phyloP scores from a whole-genome alignment of 2,113 vertebrate species.

The Platycercus adscitus region DNA sequence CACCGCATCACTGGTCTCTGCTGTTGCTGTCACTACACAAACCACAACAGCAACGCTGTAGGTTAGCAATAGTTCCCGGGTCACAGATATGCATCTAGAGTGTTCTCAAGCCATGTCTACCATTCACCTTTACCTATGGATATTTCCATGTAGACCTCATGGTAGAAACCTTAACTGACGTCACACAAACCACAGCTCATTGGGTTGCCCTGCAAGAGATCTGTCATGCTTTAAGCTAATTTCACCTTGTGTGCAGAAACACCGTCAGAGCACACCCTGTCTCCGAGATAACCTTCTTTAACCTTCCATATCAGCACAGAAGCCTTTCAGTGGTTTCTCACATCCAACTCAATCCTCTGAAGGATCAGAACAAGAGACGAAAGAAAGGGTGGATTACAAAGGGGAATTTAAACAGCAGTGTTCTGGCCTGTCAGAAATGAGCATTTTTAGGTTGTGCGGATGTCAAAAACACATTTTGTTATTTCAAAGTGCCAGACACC shows the following conservation, averaged over 20 bases:
- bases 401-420: neutral
- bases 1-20: neutral
- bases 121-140: neutral
- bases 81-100: neutral
- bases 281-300: conserved; percentile 7
- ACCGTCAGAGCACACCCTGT: neutral
- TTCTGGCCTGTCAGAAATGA: conserved; percentile 7
- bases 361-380: conserved; percentile 19
- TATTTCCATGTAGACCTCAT: neutral
- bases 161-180: neutral
- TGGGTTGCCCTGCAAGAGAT: neutral
- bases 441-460: neutral
- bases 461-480: conserved; percentile 20
- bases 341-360: neutral
- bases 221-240: neutral
- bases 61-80: neutral
- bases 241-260: neutral
- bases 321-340: neutral
- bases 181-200: neutral
- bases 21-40: neutral
- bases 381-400: neutral
- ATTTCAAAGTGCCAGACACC: conserved; percentile 38
- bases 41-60: neutral
- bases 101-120: neutral
- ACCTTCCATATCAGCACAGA: neutral